These are phyloP conservation scores for Parazoanthus atlanticus DNA, from an alignment of 92 coral and sea anemone genomes.

Conservation along the genomic window DNA sequence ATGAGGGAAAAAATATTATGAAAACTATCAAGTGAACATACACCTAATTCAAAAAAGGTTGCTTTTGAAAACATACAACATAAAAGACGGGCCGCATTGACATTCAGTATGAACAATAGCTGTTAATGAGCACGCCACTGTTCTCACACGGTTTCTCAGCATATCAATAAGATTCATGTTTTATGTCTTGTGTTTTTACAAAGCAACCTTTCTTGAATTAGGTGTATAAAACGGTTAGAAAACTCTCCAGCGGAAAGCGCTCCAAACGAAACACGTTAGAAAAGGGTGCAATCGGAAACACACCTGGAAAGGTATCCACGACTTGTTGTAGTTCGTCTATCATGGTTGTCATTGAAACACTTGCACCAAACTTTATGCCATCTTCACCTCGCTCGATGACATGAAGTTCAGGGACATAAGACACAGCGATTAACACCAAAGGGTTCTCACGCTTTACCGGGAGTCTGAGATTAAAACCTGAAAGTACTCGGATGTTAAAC, in stretches of 20 bases:
- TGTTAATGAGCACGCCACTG: too few relatives aligned
- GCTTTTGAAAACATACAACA: too few relatives aligned
- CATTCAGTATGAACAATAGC: too few relatives aligned
- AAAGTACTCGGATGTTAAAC: background rate
- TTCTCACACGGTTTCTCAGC: too few relatives aligned
- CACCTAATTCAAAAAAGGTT: too few relatives aligned
- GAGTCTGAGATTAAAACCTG: background rate
- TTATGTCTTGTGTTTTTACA: too few relatives aligned
- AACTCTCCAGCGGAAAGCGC: background rate
- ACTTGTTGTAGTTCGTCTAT: background rate
- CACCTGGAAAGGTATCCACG: background rate
- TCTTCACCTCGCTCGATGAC: background rate
- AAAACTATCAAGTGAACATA: too few relatives aligned
- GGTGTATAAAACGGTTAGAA: too few relatives aligned
- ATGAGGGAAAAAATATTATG: too few relatives aligned
- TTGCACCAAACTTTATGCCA: background rate
- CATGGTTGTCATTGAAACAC: background rate
- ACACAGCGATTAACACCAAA: background rate
- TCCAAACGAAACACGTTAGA: background rate
- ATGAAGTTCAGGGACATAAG: background rate
- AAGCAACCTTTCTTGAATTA: too few relatives aligned
- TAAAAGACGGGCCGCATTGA: too few relatives aligned
- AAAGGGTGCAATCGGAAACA: background rate
- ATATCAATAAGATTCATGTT: too few relatives aligned
- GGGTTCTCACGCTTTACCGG: background rate